Percentiles rank a stretch among this genome's conserved stretches.
Conservation (phyloP, 2,797 vertebrate species). For the Cephalopachus bancanus region DNA sequence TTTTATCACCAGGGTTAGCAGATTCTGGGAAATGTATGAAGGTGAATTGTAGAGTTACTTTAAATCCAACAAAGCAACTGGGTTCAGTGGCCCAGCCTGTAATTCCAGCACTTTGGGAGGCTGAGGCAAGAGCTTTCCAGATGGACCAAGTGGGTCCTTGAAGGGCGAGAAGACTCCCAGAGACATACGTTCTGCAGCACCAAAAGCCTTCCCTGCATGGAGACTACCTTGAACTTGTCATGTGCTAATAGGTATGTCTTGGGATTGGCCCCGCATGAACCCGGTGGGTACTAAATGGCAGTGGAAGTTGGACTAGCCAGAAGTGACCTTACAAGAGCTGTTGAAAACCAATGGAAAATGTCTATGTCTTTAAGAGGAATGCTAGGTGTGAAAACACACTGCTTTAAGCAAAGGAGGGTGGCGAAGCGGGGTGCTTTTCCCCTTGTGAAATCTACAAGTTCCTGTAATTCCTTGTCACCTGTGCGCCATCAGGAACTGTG, state of each 20-base stretch:
- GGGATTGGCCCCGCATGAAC: constrained; percentile 91
- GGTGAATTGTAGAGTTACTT: neutral
- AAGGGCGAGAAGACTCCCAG: neutral
- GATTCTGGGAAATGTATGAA: neutral
- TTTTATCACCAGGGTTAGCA: neutral
- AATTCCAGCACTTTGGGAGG: too few species aligned
- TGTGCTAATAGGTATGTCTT: neutral
- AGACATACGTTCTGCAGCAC: neutral
- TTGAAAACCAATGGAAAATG: constrained; percentile 93
- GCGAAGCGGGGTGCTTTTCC: neutral
- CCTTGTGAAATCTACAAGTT: constrained; percentile 5
- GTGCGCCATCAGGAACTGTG: neutral
- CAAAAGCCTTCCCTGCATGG: neutral
- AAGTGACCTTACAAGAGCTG: constrained; percentile 91
- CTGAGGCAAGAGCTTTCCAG: neutral
- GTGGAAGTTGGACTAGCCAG: constrained; percentile 94
- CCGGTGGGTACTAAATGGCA: constrained; percentile 93
- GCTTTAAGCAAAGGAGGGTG: neutral
- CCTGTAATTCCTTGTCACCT: neutral
- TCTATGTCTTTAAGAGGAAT: constrained; percentile 93
- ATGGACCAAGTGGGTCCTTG: too few species aligned
- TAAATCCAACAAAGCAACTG: too few species aligned
- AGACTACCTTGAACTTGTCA: neutral
- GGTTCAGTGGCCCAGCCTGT: too few species aligned
- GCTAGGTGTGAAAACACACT: neutral